A percentile compares a stretch with the other conserved stretches of the same genome.
These are phyloP conservation scores for Drosophila kokeensis DNA, from an alignment of 2,888 invertebrate genomes.

Conservation along the genomic window DNA sequence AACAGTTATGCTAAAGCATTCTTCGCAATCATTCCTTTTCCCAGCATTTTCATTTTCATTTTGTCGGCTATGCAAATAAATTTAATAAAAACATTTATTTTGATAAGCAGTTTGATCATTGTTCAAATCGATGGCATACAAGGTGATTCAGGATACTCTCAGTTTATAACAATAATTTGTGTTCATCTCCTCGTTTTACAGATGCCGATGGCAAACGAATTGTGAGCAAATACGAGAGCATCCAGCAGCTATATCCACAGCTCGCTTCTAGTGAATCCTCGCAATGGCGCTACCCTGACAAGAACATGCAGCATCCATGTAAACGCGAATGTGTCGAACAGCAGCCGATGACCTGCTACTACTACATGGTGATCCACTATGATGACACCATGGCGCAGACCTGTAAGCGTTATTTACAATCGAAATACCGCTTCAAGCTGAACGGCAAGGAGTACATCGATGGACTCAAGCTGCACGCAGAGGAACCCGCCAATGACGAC, in stretches of 20 bases:
- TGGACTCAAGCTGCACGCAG: slow-evolving; percentile 44
- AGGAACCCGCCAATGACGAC: slow-evolving; percentile 54
- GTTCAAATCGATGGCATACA: slow-evolving; percentile 71
- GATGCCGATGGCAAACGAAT: slow-evolving; percentile 69
- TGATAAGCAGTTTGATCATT: slow-evolving; percentile 56
- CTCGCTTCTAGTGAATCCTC: slow-evolving; percentile 57
- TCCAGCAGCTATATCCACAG: slow-evolving; percentile 75
- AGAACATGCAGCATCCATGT: slow-evolving; percentile 78
- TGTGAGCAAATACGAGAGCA: slow-evolving; percentile 68
- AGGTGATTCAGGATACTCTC: slow-evolving; percentile 49
- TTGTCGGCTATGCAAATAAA: slow-evolving; percentile 42
- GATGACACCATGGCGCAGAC: slow-evolving; percentile 81
- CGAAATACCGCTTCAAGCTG: slow-evolving; percentile 69
- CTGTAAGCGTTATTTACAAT: slow-evolving; percentile 74
- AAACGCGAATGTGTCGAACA: slow-evolving; percentile 73
- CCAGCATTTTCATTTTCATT: not conserved
- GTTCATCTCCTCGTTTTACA: slow-evolving; percentile 18
- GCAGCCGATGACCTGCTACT: slow-evolving; percentile 81
- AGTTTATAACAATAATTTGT: slow-evolving; percentile 16
- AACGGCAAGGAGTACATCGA: slow-evolving; percentile 74
- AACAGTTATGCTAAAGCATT: slow-evolving; percentile 55
- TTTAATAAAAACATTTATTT: slow-evolving; percentile 46
- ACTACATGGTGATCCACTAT: slow-evolving; percentile 81
- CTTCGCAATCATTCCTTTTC: slow-evolving; percentile 9
- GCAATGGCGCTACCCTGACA: slow-evolving; percentile 70